These are phyloP conservation scores for Ips typographus DNA, from an alignment of 1,140 invertebrate genomes.

Conservation along the genomic window DNA sequence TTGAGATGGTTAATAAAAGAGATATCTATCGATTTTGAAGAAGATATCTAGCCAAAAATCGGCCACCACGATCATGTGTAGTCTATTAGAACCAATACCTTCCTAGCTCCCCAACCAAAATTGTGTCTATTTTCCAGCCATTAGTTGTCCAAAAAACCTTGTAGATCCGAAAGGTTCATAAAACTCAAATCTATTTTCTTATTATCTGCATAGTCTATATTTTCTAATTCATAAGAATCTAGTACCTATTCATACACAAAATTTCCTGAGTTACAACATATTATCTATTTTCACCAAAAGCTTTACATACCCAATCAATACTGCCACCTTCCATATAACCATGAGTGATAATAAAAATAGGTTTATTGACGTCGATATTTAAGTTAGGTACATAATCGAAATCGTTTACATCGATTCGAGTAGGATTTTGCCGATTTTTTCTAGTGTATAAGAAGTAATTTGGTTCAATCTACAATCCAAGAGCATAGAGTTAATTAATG, in stretches of 20 bases:
- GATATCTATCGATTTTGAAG: too few species aligned
- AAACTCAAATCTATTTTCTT: too few species aligned
- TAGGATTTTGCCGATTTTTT: conserved; percentile 56
- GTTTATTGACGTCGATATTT: conserved; percentile 61
- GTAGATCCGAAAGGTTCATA: too few species aligned
- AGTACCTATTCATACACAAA: background rate
- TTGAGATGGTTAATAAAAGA: too few species aligned
- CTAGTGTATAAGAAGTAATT: conserved; percentile 58
- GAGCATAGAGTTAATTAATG: background rate
- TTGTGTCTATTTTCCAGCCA: too few species aligned
- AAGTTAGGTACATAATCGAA: conserved; percentile 60
- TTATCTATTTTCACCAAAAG: too few species aligned
- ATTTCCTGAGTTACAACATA: too few species aligned
- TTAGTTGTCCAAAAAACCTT: too few species aligned
- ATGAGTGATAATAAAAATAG: conserved; percentile 77
- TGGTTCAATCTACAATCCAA: conserved; percentile 50
- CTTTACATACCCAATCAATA: conserved; percentile 68
- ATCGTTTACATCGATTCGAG: conserved; percentile 65
- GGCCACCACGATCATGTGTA: too few species aligned
- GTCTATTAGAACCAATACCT: too few species aligned
- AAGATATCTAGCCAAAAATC: too few species aligned
- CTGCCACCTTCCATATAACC: conserved; percentile 83
- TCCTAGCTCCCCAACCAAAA: too few species aligned
- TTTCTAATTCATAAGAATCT: background rate
- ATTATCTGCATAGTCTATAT: background rate